Percentiles rank a stretch among this genome's conserved stretches.
phyloP scores from a whole-genome alignment of 2,888 invertebrate genomes.

The Volucella inflata region DNA sequence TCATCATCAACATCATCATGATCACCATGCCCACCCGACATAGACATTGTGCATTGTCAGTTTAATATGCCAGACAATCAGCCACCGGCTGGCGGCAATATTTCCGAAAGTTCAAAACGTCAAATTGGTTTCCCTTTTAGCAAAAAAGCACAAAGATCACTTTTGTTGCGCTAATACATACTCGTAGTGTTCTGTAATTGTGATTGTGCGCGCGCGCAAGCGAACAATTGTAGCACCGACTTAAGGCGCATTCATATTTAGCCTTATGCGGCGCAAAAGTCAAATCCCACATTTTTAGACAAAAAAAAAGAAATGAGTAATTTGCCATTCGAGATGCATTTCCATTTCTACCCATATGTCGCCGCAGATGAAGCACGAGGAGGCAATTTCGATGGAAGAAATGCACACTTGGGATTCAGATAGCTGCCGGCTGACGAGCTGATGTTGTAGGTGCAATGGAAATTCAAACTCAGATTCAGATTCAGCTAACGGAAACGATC shows the following conservation, averaged over 20 bases:
- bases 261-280: slow-evolving; percentile 19
- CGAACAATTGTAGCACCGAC: slow-evolving; percentile 56
- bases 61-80: slow-evolving; percentile 46
- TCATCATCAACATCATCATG: no score
- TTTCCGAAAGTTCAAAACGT: slow-evolving; percentile 56
- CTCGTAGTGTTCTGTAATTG: no score
- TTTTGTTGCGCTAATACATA: no score
- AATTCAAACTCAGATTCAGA: slow-evolving; percentile 39
- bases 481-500: slow-evolving; percentile 63
- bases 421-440: no score
- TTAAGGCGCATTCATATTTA: background rate
- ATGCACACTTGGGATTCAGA: slow-evolving; percentile 4
- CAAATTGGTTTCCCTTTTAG: slow-evolving; percentile 34
- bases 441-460: slow-evolving; percentile 2
- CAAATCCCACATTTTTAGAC: slow-evolving; percentile 33
- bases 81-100: slow-evolving; percentile 43
- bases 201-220: no score
- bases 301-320: slow-evolving; percentile 7
- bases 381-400: background rate
- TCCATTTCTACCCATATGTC: slow-evolving; percentile 2
- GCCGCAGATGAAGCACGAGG: background rate
- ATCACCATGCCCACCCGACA: no score
- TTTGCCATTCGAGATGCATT: slow-evolving; percentile 39
- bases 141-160: background rate
- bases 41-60: background rate